Evolutionary conservation across 2,113 vertebrate species (phyloP), one percentile per base, ranked within the genome.

Genomic region (Oenanthe oenanthe): DNA sequence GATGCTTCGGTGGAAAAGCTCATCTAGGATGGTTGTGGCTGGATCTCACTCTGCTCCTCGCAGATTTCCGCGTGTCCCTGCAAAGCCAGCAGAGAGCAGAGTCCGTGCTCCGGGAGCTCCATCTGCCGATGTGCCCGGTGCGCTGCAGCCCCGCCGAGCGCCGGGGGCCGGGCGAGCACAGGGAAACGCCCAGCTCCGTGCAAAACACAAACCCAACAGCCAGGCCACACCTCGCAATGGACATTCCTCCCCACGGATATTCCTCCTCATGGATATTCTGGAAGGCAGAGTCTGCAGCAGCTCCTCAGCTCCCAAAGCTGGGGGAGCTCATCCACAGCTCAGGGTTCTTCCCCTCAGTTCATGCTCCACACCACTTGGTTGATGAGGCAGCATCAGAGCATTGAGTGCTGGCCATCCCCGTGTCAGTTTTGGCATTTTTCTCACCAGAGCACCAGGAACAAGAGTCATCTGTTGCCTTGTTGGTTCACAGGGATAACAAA

Each of bases 361-460:
- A 13, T 5, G 63, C 89, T 83, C 81, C 82, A 51, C 15, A 85
- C 83, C 16, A 60, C 85, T 76, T 12, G 10, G 26, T 7, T 15
- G 47, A 70, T 61, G 77, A 89, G 54, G 7, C 13, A 54, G 24
- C 25, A 19, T 26, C 7, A 43, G 57, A 84, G 78, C 1, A 4
- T 18, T 10, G 6, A 20, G 34, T 20, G 9, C 66, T 10, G 7
- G 6, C 58, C 75, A 42, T 13, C 14, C 77, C 17, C 13, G 21
- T 43, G 65, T 79, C 67, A 32, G 82, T 77, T 88, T 89, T 92
- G 96, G 94, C 92, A 70, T 85, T 22, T 65, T 77, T 47, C 68
- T 88, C 75, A 76, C 9, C 28, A 47, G 12, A 95, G 95, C 94
- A 95, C 89, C 92, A 89, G 61, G 60, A 73, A 71, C 63, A 47